Evolutionary conservation across 2,797 vertebrate genomes (phyloP).

Genomic region (Diglossa cyanea): DNA sequence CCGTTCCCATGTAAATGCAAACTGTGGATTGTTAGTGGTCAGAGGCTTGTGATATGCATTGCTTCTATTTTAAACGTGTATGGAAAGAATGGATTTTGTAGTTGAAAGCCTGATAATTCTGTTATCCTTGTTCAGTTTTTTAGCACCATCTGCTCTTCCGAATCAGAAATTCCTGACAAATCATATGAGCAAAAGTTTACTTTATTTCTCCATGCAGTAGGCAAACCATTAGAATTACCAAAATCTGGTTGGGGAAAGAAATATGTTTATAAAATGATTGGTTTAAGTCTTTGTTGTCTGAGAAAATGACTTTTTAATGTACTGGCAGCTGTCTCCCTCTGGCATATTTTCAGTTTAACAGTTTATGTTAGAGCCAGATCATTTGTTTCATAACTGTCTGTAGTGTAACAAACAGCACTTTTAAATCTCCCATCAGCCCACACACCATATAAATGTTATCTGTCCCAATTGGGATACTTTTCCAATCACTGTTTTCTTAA

Average conservation of each 20-base stretch:
- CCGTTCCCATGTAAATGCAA: not conserved
- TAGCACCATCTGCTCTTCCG: constrained; percentile 73
- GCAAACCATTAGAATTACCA: constrained; percentile 57
- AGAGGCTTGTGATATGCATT: not conserved
- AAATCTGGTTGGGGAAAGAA: constrained; percentile 76
- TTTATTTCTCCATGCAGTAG: constrained; percentile 69
- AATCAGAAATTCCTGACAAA: constrained; percentile 74
- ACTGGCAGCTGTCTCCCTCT: constrained; percentile 75
- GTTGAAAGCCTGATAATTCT: constrained; percentile 33
- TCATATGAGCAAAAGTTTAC: constrained; percentile 62
- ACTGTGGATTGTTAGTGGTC: not conserved
- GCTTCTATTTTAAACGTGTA: not conserved
- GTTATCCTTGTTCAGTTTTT: constrained; percentile 68
- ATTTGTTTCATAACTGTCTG: constrained; percentile 73
- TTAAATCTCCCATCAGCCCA: constrained; percentile 50
- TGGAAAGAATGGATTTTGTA: constrained; percentile 12
- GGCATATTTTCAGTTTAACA: constrained; percentile 73
- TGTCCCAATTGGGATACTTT: constrained; percentile 29
- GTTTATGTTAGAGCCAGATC: constrained; percentile 72
- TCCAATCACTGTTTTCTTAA: constrained; percentile 50
- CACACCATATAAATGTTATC: constrained; percentile 34
- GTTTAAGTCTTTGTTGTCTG: constrained; percentile 72
- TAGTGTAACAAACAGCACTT: constrained; percentile 62
- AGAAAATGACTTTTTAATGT: constrained; percentile 76
- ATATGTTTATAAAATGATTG: constrained; percentile 76